phyloP scores from a whole-genome alignment of 2,113 vertebrate species.

The Apteryx owenii region DNA sequence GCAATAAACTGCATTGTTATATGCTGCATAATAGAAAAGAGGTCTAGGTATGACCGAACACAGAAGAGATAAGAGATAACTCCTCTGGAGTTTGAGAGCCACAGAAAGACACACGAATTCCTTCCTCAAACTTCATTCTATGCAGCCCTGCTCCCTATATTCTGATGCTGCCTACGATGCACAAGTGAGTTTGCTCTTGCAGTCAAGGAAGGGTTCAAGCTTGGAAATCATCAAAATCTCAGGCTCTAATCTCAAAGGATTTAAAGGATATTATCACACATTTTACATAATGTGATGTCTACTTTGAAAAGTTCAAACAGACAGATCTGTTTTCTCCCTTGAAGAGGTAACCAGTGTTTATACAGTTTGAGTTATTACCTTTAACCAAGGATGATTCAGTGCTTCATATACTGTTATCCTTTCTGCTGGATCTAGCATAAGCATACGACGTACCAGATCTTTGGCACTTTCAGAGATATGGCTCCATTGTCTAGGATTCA shows the following conservation, averaged over 20 bases:
- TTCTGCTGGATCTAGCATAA: constrained; percentile 98
- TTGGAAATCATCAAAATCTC: not conserved
- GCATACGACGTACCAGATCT: constrained; percentile 97
- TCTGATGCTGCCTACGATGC: not conserved
- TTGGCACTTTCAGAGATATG: constrained; percentile 99
- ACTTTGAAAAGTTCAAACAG: not conserved
- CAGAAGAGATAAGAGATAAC: not conserved
- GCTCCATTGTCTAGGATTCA: constrained; percentile 98
- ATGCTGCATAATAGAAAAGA: not conserved
- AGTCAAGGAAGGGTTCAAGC: not conserved
- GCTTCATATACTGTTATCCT: constrained; percentile 99
- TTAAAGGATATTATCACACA: not conserved
- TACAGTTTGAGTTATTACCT: constrained; percentile 78
- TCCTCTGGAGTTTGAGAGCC: not conserved
- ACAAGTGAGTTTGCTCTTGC: not conserved
- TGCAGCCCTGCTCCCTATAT: not conserved
- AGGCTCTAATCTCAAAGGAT: not conserved
- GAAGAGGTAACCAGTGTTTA: not conserved
- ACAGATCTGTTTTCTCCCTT: not conserved
- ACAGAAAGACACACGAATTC: not conserved
- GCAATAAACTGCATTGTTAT: not conserved
- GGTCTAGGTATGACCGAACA: not conserved
- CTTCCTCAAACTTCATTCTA: not conserved
- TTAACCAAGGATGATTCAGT: constrained; percentile 99
- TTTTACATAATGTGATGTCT: not conserved